phyloP scores from a whole-genome alignment of 2,888 invertebrate species.

The Bimastos eiseni region DNA sequence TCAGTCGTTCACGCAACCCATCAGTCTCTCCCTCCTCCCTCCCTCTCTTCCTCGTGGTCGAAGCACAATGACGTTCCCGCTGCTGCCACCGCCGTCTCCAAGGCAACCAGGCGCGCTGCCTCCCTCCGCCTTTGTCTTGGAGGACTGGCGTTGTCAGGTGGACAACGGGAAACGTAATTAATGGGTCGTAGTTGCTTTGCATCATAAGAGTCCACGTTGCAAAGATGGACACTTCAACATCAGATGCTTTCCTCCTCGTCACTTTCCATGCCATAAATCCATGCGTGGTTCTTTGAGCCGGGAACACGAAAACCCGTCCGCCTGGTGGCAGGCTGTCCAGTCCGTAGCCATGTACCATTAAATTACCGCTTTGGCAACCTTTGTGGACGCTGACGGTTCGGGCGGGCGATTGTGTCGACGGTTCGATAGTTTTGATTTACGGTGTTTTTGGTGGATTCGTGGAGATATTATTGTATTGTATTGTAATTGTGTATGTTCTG shows the following conservation, averaged over 20 bases:
- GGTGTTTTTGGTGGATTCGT: not conserved
- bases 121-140: not conserved
- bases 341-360: slow-evolving; percentile 5
- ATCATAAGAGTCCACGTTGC: not conserved
- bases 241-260: slow-evolving; percentile 13
- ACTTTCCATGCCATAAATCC: not conserved
- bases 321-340: not conserved
- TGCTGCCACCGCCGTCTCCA: not conserved
- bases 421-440: not conserved
- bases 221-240: slow-evolving; percentile 13
- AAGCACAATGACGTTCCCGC: not conserved
- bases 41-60: not conserved
- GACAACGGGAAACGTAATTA: not conserved
- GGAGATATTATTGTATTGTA: not conserved
- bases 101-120: not conserved
- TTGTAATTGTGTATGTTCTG: no score
- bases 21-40: not conserved
- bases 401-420: not conserved
- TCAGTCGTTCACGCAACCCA: not conserved
- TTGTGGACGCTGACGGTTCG: slow-evolving; percentile 5
- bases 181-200: not conserved
- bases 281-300: not conserved
- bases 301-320: not conserved
- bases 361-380: not conserved
- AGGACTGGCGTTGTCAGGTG: not conserved